Conservation (phyloP, 1,140 invertebrate genomes). For the Leptinotarsa undecemlineata region DNA sequence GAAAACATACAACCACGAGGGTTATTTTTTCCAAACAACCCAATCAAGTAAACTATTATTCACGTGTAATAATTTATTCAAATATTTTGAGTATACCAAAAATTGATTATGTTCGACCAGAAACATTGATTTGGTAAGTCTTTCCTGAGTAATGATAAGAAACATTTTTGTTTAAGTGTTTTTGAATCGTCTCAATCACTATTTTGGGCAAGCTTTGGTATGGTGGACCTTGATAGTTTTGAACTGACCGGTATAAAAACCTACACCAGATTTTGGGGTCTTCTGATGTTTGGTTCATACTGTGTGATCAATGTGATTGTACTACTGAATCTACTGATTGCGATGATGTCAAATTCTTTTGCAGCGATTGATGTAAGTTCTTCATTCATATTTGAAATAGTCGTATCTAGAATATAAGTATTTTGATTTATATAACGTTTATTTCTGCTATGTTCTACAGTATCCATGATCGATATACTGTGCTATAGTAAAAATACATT, state of each 20-base stretch:
- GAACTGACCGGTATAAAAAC: conserved; percentile 76
- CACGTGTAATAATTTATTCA: too few species aligned
- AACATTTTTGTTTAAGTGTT: conserved; percentile 63
- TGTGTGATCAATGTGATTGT: conserved; percentile 86
- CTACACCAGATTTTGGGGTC: conserved; percentile 79
- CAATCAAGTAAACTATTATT: too few species aligned
- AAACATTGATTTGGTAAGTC: background rate
- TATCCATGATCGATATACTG: too few species aligned
- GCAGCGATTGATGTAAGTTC: conserved; percentile 68
- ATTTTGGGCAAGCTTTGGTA: conserved; percentile 89
- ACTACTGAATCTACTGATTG: conserved; percentile 82
- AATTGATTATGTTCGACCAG: too few species aligned
- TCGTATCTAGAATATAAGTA: too few species aligned
- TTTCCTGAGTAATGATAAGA: background rate
- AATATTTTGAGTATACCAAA: too few species aligned
- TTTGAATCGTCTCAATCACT: conserved; percentile 88
- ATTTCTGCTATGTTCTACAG: too few species aligned
- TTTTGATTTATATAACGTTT: too few species aligned
- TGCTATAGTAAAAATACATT: too few species aligned
- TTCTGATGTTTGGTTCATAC: conserved; percentile 81
- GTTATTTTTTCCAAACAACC: too few species aligned
- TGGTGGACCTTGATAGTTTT: conserved; percentile 79
- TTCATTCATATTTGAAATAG: too few species aligned
- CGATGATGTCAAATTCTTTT: conserved; percentile 91
- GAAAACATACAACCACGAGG: too few species aligned